A percentile compares a stretch with the other conserved stretches of the same genome.
Conservation (phyloP, 1,140 invertebrate species). For the Drosophila albomicans region DNA sequence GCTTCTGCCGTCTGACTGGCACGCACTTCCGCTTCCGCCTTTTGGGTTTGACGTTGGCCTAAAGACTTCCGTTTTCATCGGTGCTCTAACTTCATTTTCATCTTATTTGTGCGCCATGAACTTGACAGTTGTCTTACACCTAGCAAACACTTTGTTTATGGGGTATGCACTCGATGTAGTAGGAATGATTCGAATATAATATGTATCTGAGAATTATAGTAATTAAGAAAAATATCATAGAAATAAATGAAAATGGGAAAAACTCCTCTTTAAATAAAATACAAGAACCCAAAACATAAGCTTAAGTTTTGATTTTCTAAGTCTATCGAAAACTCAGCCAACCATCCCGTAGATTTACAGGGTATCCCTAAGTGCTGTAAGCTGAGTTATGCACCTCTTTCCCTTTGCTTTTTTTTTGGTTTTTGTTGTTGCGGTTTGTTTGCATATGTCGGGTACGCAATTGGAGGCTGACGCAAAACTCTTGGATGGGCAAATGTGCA, state of each 20-base stretch:
- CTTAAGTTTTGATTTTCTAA: background rate
- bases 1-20: constrained; percentile 44
- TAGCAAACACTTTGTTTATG: background rate
- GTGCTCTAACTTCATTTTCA: constrained; percentile 70
- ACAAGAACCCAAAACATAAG: too few species aligned
- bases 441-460: constrained; percentile 66
- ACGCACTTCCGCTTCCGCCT: constrained; percentile 77
- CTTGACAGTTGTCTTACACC: constrained; percentile 43
- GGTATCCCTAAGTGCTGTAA: constrained; percentile 19
- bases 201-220: background rate
- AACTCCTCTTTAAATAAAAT: too few species aligned
- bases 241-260: too few species aligned
- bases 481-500: constrained; percentile 71
- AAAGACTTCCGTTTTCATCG: constrained; percentile 73
- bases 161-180: constrained; percentile 7
- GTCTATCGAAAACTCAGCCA: background rate
- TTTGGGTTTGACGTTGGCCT: constrained; percentile 72
- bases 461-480: constrained; percentile 27
- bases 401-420: constrained; percentile 29
- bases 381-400: background rate
- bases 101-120: constrained; percentile 37
- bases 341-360: background rate
- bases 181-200: too few species aligned
- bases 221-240: too few species aligned
- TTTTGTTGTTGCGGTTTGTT: constrained; percentile 71